These are phyloP conservation scores for Pseudorhiza aurosa DNA, from an alignment of 30 jellyfish, hydroid and myxozoan genomes.

Conservation along the genomic window DNA sequence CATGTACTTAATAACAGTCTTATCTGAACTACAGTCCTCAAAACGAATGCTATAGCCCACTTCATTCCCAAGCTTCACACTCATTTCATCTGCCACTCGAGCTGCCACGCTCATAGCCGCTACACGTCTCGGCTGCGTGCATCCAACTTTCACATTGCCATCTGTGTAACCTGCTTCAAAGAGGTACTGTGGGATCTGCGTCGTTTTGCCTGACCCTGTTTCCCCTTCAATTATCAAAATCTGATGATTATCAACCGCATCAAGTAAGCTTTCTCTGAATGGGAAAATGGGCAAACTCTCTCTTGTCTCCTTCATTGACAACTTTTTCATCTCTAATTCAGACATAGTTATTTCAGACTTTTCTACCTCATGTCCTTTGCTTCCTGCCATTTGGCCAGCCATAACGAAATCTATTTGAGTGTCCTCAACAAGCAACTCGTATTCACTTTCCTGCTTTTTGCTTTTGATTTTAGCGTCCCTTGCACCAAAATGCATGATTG, in stretches of 20 bases:
- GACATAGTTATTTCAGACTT: conserved; percentile 13
- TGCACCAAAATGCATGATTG: conserved; percentile 97
- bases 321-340: conserved; percentile 67
- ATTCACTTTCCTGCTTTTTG: conserved; percentile 63
- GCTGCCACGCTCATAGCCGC: conserved; percentile 99
- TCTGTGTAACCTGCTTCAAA: conserved; percentile 97
- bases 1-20: conserved; percentile 95
- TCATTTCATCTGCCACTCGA: conserved; percentile 99
- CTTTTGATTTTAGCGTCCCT: conserved; percentile 83
- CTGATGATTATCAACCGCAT: conserved; percentile 95
- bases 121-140: conserved; percentile 99
- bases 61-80: conserved; percentile 94
- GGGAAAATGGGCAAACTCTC: conserved; percentile 91
- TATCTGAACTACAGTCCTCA: conserved; percentile 98
- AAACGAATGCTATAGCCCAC: conserved; percentile 99
- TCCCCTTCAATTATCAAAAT: conserved; percentile 98
- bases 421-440: conserved; percentile 93
- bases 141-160: conserved; percentile 91
- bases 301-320: conserved; percentile 86
- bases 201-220: conserved; percentile 99
- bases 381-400: conserved; percentile 99
- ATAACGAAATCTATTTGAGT: conserved; percentile 96
- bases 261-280: conserved; percentile 80
- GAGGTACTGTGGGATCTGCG: conserved; percentile 98
- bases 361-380: conserved; percentile 46